phyloP scores from a whole-genome alignment of 2,888 invertebrate species.

The Athalia circularis region DNA sequence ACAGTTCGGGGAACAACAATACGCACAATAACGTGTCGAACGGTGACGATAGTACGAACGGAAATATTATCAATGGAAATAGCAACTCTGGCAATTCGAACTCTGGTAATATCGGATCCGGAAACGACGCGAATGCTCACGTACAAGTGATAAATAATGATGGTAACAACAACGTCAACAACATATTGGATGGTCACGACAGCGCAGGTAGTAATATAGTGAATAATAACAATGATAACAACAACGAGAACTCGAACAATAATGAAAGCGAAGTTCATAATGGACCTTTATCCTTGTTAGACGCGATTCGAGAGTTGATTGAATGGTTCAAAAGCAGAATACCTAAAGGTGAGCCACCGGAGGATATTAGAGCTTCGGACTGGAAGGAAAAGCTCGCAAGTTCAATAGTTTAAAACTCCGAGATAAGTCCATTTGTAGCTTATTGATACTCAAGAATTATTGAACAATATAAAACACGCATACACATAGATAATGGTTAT shows the following conservation, averaged over 20 bases:
- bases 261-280: constrained; percentile 2
- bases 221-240: constrained; percentile 40
- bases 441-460: not conserved
- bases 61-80: constrained; percentile 33
- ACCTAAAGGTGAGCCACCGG: not conserved
- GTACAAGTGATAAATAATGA: not conserved
- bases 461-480: not conserved
- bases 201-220: constrained; percentile 36
- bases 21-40: not conserved
- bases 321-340: constrained; percentile 8
- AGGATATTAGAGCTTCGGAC: not conserved
- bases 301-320: not conserved
- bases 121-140: not conserved
- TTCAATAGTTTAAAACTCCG: too few relatives aligned
- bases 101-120: constrained; percentile 31
- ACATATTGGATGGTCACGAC: constrained; percentile 34
- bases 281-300: not conserved
- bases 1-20: constrained; percentile 26
- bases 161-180: constrained; percentile 28
- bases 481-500: not conserved
- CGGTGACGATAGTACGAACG: constrained; percentile 4
- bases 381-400: too few relatives aligned
- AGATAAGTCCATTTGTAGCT: too few relatives aligned
- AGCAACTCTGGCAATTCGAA: constrained; percentile 13
- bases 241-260: constrained; percentile 30